A percentile compares a stretch with the other conserved stretches of the same genome.
These are phyloP conservation scores for Oreochromis niloticus DNA, from an alignment of 2,113 vertebrate species.

Conservation along the genomic window DNA sequence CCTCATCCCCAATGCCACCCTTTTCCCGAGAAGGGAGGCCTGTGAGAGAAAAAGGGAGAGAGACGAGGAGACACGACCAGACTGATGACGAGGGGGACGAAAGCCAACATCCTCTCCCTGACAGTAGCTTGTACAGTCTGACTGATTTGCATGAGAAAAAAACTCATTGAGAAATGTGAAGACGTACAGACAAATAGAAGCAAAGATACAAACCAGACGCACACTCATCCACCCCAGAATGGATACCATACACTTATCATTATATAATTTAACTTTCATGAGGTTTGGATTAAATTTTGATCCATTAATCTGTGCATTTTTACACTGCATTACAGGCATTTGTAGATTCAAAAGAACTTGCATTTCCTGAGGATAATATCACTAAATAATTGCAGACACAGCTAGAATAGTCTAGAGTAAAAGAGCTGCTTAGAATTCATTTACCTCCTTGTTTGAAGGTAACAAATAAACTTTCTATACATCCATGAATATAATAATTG, in stretches of 20 bases:
- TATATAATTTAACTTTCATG: not conserved
- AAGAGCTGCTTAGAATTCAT: not conserved
- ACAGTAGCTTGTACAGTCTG: constrained; percentile 15
- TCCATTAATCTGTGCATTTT: not conserved
- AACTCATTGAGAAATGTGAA: constrained; percentile 17
- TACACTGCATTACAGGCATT: not conserved
- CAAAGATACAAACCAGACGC: not conserved
- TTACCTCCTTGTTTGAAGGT: not conserved
- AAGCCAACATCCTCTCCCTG: constrained; percentile 21
- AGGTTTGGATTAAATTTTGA: not conserved
- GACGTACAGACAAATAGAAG: not conserved
- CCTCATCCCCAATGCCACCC: constrained; percentile 56
- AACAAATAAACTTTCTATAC: not conserved
- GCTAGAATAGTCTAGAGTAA: not conserved
- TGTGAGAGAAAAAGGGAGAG: not conserved
- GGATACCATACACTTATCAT: not conserved
- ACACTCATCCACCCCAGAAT: not conserved
- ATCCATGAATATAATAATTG: not conserved
- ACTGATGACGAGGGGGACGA: not conserved
- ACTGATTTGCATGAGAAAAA: constrained; percentile 47
- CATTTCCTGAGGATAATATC: not conserved
- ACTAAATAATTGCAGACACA: not conserved
- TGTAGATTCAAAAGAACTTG: not conserved
- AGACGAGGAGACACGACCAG: not conserved
- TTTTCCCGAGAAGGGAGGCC: constrained; percentile 40